These are phyloP conservation scores for Anomalospiza imberbis DNA, from an alignment of 2,797 vertebrate species.

Conservation along the genomic window DNA sequence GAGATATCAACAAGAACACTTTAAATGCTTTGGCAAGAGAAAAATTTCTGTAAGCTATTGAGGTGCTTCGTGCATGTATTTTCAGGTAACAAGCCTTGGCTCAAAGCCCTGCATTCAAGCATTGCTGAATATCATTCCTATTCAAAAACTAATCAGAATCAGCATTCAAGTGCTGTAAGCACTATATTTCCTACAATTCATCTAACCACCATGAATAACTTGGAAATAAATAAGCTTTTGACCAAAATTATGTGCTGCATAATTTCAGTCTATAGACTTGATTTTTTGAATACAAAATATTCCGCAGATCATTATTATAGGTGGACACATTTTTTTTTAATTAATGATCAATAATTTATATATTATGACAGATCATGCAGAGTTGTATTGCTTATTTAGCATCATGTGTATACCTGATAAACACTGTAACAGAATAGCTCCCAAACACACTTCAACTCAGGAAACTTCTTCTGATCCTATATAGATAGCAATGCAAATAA, in stretches of 20 bases:
- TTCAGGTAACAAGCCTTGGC: constrained; percentile 8
- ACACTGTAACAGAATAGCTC: not conserved
- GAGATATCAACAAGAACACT: not conserved
- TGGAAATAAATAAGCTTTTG: constrained; percentile 24
- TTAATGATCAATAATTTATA: not conserved
- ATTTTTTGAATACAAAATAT: not conserved
- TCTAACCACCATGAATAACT: not conserved
- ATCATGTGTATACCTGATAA: not conserved
- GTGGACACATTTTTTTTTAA: not conserved
- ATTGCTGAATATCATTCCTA: not conserved
- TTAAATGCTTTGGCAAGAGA: not conserved
- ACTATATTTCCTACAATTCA: not conserved
- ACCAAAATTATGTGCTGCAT: not conserved
- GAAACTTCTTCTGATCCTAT: not conserved
- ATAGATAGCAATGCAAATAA: not conserved
- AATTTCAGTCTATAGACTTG: not conserved
- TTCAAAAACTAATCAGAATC: not conserved
- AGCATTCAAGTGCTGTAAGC: not conserved
- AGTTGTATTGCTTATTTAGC: not conserved
- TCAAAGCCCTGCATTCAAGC: not conserved
- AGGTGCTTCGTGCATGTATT: not conserved
- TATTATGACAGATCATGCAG: not conserved
- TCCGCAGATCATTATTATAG: not conserved
- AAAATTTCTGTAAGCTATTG: not conserved
- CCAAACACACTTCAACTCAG: not conserved